Evolutionary conservation across 64 coral and sea anemone genomes (phyloP).

Genomic region (Anthopleura sola): DNA sequence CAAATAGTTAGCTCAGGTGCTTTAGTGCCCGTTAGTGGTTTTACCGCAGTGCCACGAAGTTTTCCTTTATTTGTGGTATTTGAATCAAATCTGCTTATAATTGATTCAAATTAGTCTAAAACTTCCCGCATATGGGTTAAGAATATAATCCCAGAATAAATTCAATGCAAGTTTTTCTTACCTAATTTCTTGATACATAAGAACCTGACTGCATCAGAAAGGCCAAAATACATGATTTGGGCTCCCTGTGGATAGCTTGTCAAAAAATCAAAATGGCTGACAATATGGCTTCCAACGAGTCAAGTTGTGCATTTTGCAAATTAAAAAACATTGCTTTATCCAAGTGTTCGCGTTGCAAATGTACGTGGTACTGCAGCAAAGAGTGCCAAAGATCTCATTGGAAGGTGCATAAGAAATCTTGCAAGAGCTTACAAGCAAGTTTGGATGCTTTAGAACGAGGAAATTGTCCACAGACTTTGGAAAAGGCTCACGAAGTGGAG

Average conservation of each 20-base stretch:
- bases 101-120: no score
- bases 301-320: constrained; percentile 55
- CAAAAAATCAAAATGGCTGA: constrained; percentile 28
- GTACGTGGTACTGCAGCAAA: constrained; percentile 64
- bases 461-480: neutral
- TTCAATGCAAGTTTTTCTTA: no score
- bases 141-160: no score
- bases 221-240: neutral
- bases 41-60: no score
- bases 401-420: constrained; percentile 69
- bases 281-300: constrained; percentile 15
- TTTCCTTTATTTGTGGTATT: no score
- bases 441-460: neutral
- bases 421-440: neutral
- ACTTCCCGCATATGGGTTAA: no score
- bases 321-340: constrained; percentile 28
- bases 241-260: neutral
- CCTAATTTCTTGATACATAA: no score
- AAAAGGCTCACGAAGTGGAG: neutral
- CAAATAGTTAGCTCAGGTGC: no score
- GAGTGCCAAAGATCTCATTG: constrained; percentile 77
- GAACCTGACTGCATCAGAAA: neutral
- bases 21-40: no score
- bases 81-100: no score
- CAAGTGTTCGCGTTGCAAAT: constrained; percentile 75